Conservation (phyloP, 2,888 invertebrate genomes). For the Hydraecia micacea region DNA sequence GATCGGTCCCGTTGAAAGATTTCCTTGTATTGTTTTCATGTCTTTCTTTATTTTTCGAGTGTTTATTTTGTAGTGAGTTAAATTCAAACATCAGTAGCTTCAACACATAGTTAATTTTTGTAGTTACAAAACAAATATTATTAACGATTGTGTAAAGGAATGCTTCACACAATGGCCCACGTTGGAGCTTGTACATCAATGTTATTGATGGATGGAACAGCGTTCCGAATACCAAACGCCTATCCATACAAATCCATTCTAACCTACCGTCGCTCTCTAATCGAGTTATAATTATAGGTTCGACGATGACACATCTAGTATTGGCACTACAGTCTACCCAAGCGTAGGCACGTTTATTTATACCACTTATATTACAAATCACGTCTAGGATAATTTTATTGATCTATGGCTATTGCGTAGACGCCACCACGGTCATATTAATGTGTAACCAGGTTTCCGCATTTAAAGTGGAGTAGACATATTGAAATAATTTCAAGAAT, state of each 20-base stretch:
- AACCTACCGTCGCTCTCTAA: slow-evolving; percentile 26
- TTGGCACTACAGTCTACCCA: slow-evolving; percentile 50
- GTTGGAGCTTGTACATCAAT: slow-evolving; percentile 30
- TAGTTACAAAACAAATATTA: neutral
- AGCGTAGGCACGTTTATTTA: slow-evolving; percentile 50
- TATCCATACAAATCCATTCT: slow-evolving; percentile 39
- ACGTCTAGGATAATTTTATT: slow-evolving; percentile 53
- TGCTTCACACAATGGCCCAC: slow-evolving; percentile 12
- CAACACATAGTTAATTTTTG: neutral
- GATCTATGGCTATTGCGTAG: slow-evolving; percentile 57
- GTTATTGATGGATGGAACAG: slow-evolving; percentile 26
- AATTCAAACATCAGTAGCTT: neutral
- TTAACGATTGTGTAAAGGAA: slow-evolving; percentile 1
- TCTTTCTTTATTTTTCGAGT: neutral
- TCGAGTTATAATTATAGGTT: slow-evolving; percentile 48
- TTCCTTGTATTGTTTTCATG: neutral
- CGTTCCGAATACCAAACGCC: slow-evolving; percentile 14
- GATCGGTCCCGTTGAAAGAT: neutral
- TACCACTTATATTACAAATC: slow-evolving; percentile 49
- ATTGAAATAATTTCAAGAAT: slow-evolving; percentile 55
- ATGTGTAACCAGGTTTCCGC: slow-evolving; percentile 60
- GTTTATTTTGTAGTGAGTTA: neutral
- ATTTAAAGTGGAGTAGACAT: slow-evolving; percentile 52
- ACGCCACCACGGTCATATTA: slow-evolving; percentile 45
- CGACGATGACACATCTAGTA: slow-evolving; percentile 54